Conservation (phyloP, 1,140 invertebrate genomes). For the Drosophila navojoa region DNA sequence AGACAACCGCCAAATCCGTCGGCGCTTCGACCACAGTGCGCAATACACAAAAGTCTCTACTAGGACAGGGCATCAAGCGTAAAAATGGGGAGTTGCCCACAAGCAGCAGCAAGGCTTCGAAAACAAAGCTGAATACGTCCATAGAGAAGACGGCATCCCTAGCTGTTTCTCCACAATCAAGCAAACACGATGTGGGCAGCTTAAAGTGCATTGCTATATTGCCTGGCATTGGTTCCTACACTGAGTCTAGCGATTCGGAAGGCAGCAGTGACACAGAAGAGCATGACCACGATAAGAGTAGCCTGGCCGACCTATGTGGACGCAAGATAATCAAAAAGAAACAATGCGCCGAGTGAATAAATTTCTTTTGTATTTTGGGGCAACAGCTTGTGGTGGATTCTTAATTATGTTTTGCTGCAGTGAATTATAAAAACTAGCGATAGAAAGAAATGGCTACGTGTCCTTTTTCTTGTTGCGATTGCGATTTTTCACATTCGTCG, state of each 20-base stretch:
- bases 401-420: constrained; percentile 53
- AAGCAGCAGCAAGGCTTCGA: constrained; percentile 46
- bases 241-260: constrained; percentile 89
- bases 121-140: constrained; percentile 1
- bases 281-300: constrained; percentile 64
- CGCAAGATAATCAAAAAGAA: constrained; percentile 85
- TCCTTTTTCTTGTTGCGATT: constrained; percentile 81
- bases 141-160: constrained; percentile 6
- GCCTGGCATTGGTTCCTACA: constrained; percentile 90
- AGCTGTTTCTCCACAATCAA: constrained; percentile 22
- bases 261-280: constrained; percentile 87
- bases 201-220: constrained; percentile 90
- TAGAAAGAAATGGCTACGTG: constrained; percentile 39
- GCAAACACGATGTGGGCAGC: constrained; percentile 73
- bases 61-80: constrained; percentile 85
- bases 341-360: constrained; percentile 59
- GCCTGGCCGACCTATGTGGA: constrained; percentile 86
- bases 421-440: constrained; percentile 62
- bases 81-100: constrained; percentile 85
- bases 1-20: constrained; percentile 61
- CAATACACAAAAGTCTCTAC: constrained; percentile 71
- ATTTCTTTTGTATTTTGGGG: constrained; percentile 7
- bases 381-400: constrained; percentile 55
- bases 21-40: constrained; percentile 34
- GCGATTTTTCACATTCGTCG: constrained; percentile 95